A percentile compares a stretch with the other conserved stretches of the same genome.
Conservation (phyloP, 2,797 vertebrate genomes). For the Typhlichthys subterraneus region DNA sequence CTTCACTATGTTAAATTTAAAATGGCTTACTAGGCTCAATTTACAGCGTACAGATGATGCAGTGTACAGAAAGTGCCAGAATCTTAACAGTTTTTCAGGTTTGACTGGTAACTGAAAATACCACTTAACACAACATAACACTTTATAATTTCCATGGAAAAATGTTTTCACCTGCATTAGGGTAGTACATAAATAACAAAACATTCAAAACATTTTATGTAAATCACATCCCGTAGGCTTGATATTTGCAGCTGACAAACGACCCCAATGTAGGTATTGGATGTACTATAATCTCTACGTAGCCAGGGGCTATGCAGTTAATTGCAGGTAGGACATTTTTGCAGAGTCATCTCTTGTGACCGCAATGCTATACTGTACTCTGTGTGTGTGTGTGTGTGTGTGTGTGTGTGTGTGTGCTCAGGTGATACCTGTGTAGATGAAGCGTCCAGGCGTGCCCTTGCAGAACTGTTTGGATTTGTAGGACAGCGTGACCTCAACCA, state of each 20-base stretch:
- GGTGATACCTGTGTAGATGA: slow-evolving; percentile 96
- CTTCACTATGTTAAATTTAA: slow-evolving; percentile 50
- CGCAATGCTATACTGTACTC: too few relatives aligned
- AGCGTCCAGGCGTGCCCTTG: slow-evolving; percentile 97
- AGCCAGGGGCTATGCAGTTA: background rate
- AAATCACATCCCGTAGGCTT: background rate
- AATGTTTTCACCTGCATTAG: background rate
- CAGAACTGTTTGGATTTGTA: slow-evolving; percentile 99
- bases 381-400: too few relatives aligned
- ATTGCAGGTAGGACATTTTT: background rate
- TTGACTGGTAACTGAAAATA: slow-evolving; percentile 22
- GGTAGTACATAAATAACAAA: slow-evolving; percentile 11
- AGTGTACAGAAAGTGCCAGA: slow-evolving; percentile 12
- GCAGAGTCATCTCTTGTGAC: background rate
- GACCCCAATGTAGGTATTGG: background rate
- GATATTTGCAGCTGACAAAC: background rate
- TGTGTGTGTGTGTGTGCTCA: slow-evolving; percentile 12
- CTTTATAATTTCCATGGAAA: too few relatives aligned
- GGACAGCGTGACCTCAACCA: slow-evolving; percentile 98
- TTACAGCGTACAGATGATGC: background rate
- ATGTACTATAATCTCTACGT: too few relatives aligned
- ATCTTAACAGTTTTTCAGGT: slow-evolving; percentile 21
- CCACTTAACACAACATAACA: too few relatives aligned
- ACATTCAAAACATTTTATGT: background rate
- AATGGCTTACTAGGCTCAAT: slow-evolving; percentile 54